Conservation (phyloP, 2,888 invertebrate genomes). For the Dicyrtoma fusca region DNA sequence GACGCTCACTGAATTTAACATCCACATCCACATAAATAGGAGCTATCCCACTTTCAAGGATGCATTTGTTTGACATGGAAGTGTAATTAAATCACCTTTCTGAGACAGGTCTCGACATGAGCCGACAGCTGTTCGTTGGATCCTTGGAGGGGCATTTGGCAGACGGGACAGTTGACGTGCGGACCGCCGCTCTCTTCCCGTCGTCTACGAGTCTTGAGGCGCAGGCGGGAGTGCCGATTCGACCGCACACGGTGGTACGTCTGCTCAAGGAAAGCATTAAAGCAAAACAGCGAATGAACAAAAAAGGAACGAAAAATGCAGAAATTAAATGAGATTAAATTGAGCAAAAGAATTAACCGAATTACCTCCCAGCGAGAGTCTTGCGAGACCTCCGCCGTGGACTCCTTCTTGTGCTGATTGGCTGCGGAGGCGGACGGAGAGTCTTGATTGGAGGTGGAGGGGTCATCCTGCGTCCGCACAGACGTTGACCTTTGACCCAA, state of each 20-base stretch:
- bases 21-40: too few species aligned
- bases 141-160: slow-evolving; percentile 69
- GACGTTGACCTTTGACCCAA: slow-evolving; percentile 50
- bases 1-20: too few species aligned
- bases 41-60: not conserved
- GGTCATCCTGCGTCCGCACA: slow-evolving; percentile 40
- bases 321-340: not conserved
- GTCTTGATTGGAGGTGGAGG: slow-evolving; percentile 51
- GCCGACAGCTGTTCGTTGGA: slow-evolving; percentile 72
- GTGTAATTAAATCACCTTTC: too few species aligned
- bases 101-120: slow-evolving; percentile 73
- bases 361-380: slow-evolving; percentile 71
- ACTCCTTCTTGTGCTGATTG: slow-evolving; percentile 50
- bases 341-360: too few species aligned
- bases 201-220: slow-evolving; percentile 71
- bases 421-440: slow-evolving; percentile 39
- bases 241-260: slow-evolving; percentile 74
- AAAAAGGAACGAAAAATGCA: too few species aligned
- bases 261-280: slow-evolving; percentile 59
- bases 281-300: not conserved
- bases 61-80: slow-evolving; percentile 42
- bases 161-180: slow-evolving; percentile 80
- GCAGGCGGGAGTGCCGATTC: slow-evolving; percentile 71
- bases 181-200: slow-evolving; percentile 63
- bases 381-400: slow-evolving; percentile 61